Conservation (phyloP, 2,113 vertebrate species). For the Dascyllus trimaculatus region DNA sequence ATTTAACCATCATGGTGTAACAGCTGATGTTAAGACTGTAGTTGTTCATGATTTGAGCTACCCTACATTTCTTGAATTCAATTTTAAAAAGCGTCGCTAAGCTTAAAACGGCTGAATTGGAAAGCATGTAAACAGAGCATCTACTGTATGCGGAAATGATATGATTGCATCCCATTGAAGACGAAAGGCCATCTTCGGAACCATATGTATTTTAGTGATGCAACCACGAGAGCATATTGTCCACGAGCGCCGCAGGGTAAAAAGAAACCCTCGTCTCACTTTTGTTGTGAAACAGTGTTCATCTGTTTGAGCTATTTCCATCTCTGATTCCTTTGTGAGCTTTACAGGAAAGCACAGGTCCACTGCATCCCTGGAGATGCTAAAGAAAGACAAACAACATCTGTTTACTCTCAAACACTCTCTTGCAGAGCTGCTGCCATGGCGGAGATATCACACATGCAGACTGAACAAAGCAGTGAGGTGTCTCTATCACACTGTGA, state of each 20-base stretch:
- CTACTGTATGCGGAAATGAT: background rate
- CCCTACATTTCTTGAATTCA: background rate
- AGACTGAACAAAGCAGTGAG: conserved; percentile 62
- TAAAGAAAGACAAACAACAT: conserved; percentile 85
- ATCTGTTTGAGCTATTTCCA: conserved; percentile 69
- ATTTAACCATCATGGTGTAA: conserved; percentile 21
- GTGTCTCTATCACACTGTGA: conserved; percentile 55
- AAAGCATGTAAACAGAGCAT: conserved; percentile 3
- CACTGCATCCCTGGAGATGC: conserved; percentile 78
- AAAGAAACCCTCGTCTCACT: conserved; percentile 34
- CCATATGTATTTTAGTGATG: conserved; percentile 30
- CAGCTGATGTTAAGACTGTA: conserved; percentile 19
- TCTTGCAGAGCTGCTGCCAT: conserved; percentile 65
- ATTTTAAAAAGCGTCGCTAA: background rate
- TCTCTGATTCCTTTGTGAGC: conserved; percentile 74
- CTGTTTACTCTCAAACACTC: conserved; percentile 83
- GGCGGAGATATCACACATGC: conserved; percentile 62
- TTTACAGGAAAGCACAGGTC: conserved; percentile 75
- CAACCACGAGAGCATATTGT: conserved; percentile 50
- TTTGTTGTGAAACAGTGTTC: conserved; percentile 65
- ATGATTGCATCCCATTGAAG: conserved; percentile 10
- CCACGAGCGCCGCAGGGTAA: conserved; percentile 12
- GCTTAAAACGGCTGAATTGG: background rate
- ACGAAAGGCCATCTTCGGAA: conserved; percentile 22
- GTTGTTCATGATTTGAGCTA: background rate